phyloP scores from a whole-genome alignment of 1,140 invertebrate species.

The Bombus picipes region DNA sequence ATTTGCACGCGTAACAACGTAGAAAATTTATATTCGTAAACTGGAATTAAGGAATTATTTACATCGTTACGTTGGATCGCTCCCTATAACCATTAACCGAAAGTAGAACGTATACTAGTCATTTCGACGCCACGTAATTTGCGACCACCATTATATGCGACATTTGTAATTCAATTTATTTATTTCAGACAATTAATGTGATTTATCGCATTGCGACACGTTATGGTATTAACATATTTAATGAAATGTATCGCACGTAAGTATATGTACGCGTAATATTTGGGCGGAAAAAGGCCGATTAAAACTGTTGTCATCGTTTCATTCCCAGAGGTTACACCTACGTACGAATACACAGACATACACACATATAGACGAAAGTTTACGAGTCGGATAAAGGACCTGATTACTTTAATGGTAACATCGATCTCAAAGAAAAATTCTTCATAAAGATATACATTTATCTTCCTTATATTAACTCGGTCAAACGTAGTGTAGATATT shows the following conservation, averaged over 20 bases:
- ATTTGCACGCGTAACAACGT: background rate
- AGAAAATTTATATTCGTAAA: background rate
- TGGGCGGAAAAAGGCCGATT: background rate
- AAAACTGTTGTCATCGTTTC: background rate
- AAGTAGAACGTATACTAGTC: background rate
- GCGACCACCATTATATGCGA: background rate
- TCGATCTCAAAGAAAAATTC: background rate
- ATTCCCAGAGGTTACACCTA: background rate
- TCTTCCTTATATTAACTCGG: constrained; percentile 24
- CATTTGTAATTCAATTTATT: background rate
- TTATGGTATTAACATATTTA: background rate
- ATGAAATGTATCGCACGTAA: background rate
- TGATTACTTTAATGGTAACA: constrained; percentile 35
- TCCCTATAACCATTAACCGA: background rate
- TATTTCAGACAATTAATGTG: background rate
- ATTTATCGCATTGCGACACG: background rate
- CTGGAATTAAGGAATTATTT: background rate
- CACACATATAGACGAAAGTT: background rate
- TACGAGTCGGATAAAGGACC: background rate
- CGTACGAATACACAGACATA: background rate
- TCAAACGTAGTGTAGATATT: background rate
- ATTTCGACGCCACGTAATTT: background rate
- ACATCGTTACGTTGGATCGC: background rate
- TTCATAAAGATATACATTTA: constrained; percentile 29
- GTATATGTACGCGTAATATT: background rate